phyloP scores from a whole-genome alignment of 2,888 invertebrate species.

The Pheosia gnoma region DNA sequence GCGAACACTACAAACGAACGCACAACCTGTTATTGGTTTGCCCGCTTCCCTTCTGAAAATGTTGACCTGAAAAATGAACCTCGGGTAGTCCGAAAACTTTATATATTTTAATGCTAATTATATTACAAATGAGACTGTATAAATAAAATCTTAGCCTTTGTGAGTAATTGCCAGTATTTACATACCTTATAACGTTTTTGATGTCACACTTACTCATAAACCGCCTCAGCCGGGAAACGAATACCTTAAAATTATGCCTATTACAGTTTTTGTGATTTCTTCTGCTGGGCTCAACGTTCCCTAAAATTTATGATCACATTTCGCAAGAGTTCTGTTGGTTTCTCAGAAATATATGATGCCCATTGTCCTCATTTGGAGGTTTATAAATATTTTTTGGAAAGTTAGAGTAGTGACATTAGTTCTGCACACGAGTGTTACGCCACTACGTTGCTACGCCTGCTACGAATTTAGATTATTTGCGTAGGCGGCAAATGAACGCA shows the following conservation, averaged over 20 bases:
- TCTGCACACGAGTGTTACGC: slow-evolving; percentile 1
- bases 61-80: too few species aligned
- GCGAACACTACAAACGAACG: too few species aligned
- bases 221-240: slow-evolving; percentile 48
- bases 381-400: slow-evolving; percentile 35
- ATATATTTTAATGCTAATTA: slow-evolving; percentile 29
- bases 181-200: slow-evolving; percentile 31
- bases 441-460: slow-evolving; percentile 12
- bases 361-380: slow-evolving; percentile 39
- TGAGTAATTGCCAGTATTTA: slow-evolving; percentile 33
- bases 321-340: slow-evolving; percentile 56
- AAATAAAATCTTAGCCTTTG: slow-evolving; percentile 28
- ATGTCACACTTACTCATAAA: slow-evolving; percentile 45
- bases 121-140: slow-evolving; percentile 19
- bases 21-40: too few species aligned
- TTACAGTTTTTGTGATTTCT: slow-evolving; percentile 66
- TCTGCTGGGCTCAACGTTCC: slow-evolving; percentile 53
- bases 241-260: slow-evolving; percentile 65
- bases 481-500: slow-evolving; percentile 17
- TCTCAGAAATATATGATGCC: slow-evolving; percentile 48
- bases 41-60: too few species aligned
- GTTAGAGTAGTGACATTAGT: slow-evolving; percentile 20
- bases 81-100: too few species aligned
- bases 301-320: slow-evolving; percentile 67
- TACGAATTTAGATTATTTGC: slow-evolving; percentile 28